These are phyloP conservation scores for Eciton burchellii DNA, from an alignment of 1,140 invertebrate genomes.

Conservation along the genomic window DNA sequence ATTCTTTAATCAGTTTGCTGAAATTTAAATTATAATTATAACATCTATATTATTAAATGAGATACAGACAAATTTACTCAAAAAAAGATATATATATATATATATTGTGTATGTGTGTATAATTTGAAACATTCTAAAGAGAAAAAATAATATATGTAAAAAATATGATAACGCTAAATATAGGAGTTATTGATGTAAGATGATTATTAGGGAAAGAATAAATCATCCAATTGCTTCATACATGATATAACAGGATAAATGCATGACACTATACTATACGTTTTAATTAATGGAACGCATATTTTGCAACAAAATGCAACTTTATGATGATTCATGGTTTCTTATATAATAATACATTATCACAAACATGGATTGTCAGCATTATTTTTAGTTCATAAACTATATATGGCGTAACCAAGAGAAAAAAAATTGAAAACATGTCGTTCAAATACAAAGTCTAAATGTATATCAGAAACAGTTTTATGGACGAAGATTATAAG, in stretches of 20 bases:
- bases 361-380: slow-evolving; percentile 46
- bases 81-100: no score
- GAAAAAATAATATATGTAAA: not conserved
- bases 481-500: not conserved
- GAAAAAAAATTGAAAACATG: slow-evolving; percentile 8
- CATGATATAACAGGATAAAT: not conserved
- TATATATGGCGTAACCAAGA: not conserved
- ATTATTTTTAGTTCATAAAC: slow-evolving; percentile 64
- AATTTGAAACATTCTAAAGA: not conserved
- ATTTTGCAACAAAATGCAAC: slow-evolving; percentile 11
- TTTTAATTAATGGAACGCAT: slow-evolving; percentile 20
- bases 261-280: not conserved
- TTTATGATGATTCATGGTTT: slow-evolving; percentile 24
- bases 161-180: not conserved
- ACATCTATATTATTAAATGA: slow-evolving; percentile 27
- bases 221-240: slow-evolving; percentile 31
- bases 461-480: not conserved
- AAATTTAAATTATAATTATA: slow-evolving; percentile 41
- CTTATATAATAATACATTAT: slow-evolving; percentile 73
- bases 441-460: slow-evolving; percentile 1
- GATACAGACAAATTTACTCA: not conserved
- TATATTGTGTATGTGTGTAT: not conserved
- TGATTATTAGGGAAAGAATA: slow-evolving; percentile 12
- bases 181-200: not conserved
- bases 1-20: slow-evolving; percentile 65